Base-by-base conservation (phyloP, 2,113 vertebrate species). In the Mustelus asterias region DNA sequence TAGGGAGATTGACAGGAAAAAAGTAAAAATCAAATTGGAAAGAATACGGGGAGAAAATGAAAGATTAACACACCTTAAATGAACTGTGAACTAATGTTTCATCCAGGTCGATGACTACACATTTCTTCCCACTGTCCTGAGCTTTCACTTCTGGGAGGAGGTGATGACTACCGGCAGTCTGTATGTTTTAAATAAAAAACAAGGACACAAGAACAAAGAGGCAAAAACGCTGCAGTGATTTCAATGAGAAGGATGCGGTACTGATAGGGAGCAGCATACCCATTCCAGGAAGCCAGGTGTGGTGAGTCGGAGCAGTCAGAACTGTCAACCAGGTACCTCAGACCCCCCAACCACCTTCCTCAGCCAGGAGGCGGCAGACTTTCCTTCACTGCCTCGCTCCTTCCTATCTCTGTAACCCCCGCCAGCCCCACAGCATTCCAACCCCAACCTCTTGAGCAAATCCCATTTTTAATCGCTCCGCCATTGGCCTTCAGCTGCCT, bases 31-130 rank as follows among this genome's bases (percentile, higher is more conserved):
- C 8, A 76, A 67, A 67, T 18, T 18, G 16, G 3, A 16, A 67
- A 63, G 63, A 67, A 67, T 18, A 76, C 26, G 29, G 29, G 72
- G 72, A 76, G 29, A 76, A 33, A 76, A 13, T 37, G 18, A 80
- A 80, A 37, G 4, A 48, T 48, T 48, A 24, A 86, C 14, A 96
- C 97, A 99, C 99, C 99, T 99, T 99, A 97, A 99, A 99, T 60
- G 99, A 99, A 96, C 99, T 99, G 97, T 99, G 99, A 96, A 99
- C 99, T 96, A 99, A 97, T 0, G 99, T 99, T 97, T 99, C 99
- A 20, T 99, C 99, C 97, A 99, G 97, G 97, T 99, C 99, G 83
- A 99, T 99, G 96, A 99, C 99, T 97, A 99, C 98, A 0, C 99
- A 99, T 16, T 99, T 98, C 97, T 99, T 98, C 96, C 98, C 99